Evolutionary conservation across 2,797 vertebrate species (phyloP), one percentile per base, ranked within the genome.

Genomic region (Remorina albescens): DNA sequence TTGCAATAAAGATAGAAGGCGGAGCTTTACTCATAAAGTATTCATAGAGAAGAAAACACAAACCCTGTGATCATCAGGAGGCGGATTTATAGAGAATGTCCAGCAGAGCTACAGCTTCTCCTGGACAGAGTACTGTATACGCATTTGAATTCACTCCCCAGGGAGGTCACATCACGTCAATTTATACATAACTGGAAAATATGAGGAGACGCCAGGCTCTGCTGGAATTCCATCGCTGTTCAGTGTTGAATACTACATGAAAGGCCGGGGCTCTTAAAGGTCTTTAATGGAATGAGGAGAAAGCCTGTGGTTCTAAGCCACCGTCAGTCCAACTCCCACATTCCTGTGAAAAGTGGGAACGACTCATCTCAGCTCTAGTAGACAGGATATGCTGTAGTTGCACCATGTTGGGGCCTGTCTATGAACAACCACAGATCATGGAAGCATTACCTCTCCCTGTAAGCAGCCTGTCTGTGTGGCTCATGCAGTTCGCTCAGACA

Each of bases 401-500:
- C 44, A 60, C 76, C 79, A 60, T 64, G 80, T 82, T 75, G 47
- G 67, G 72, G 77, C 81, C 69, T 56, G 82, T 85, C 74, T 85
- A 80, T 6, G 19, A 67, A 74, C 61, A 78, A 72, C 57, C 59
- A 80, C 85, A 81, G 64, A 73, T 81, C 82, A 74, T 66, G 58
- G 67, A 71, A 81, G 82, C 12, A 81, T 93, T 93, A 94, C 93
- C 92, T 94, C 86, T 93, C 86, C 83, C 83, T 83, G 76, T 85
- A 83, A 56, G 79, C 80, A 67, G 92, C 91, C 81, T 77, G 87
- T 74, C 88, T 88, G 85, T 70, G 83, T 25, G 67, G 88, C 81
- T 88, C 88, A 87, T 82, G 88, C 49, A 8, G 77, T 23, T 47
- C 55, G 10, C 87, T 82, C 84, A 92, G 86, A 91, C 57, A 89